Evolutionary conservation across 2,888 invertebrate genomes (phyloP).

Genomic region (Cordilura impudica): DNA sequence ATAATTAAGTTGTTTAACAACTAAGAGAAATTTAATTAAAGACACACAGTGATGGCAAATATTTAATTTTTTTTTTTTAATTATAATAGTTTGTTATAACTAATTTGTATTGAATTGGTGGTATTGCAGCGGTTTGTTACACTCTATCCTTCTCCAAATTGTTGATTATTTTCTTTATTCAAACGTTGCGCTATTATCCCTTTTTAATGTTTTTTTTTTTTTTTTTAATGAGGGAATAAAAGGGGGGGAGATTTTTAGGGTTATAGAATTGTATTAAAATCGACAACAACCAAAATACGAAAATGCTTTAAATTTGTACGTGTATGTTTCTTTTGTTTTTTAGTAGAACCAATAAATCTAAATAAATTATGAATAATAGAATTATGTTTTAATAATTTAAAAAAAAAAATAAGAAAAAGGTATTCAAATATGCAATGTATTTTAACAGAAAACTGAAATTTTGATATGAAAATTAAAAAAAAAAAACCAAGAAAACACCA

Average conservation of each 20-base stretch:
- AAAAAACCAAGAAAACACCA: no score
- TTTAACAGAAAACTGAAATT: no score
- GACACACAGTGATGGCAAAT: constrained; percentile 51
- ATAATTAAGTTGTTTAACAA: constrained; percentile 46
- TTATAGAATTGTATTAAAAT: constrained; percentile 49
- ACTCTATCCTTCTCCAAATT: constrained; percentile 77
- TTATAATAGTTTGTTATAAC: constrained; percentile 40
- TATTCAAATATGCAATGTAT: constrained; percentile 1
- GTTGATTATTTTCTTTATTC: constrained; percentile 21
- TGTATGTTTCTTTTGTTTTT: no score
- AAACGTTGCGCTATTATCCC: constrained; percentile 22
- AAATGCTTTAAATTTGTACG: constrained; percentile 55
- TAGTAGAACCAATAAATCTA: constrained; percentile 3
- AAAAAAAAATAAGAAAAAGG: constrained; percentile 29
- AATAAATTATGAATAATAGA: background rate
- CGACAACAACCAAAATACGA: constrained; percentile 41
- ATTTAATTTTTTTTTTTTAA: background rate
- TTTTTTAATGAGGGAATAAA: background rate
- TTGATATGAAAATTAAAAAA: no score
- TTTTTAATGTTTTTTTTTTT: background rate
- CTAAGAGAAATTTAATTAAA: constrained; percentile 33
- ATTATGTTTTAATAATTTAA: no score
- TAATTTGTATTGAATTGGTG: constrained; percentile 52
- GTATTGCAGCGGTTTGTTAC: constrained; percentile 59
- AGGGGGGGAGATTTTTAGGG: background rate